A percentile compares a stretch with the other conserved stretches of the same genome.
Conservation (phyloP, 2,888 invertebrate species). For the Steinernema scapterisci region DNA sequence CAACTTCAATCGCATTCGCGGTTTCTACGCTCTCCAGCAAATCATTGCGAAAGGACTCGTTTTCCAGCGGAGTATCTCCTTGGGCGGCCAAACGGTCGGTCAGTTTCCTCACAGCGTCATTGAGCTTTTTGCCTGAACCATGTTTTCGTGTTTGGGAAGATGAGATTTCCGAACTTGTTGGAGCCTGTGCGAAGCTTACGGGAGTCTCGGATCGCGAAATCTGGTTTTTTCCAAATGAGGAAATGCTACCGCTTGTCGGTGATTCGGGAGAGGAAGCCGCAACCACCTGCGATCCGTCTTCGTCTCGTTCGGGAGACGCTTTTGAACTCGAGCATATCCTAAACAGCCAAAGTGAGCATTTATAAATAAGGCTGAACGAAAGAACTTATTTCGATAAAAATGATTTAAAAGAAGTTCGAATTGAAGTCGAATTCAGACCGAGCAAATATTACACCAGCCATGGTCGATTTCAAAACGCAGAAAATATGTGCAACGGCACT, state of each 20-base stretch:
- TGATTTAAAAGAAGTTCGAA: too few species aligned
- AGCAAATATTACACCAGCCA: too few species aligned
- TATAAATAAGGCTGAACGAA: too few species aligned
- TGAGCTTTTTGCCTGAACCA: constrained; percentile 25
- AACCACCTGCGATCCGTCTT: constrained; percentile 16
- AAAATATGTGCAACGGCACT: too few species aligned
- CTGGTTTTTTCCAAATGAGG: constrained; percentile 25
- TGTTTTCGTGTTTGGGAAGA: constrained; percentile 30
- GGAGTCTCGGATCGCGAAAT: constrained; percentile 23
- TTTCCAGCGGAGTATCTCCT: constrained; percentile 32
- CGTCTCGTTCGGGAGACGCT: constrained; percentile 19
- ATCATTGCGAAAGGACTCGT: constrained; percentile 28
- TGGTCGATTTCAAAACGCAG: too few species aligned
- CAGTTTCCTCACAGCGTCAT: constrained; percentile 51
- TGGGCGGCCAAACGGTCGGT: constrained; percentile 47
- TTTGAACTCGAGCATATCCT: neutral
- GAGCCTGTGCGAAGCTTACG: constrained; percentile 4
- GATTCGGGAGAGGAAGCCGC: constrained; percentile 22
- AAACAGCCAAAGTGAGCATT: neutral
- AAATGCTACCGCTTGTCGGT: constrained; percentile 9
- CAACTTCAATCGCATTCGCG: constrained; percentile 15
- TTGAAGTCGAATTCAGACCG: too few species aligned
- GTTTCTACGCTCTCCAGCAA: constrained; percentile 21
- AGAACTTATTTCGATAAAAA: too few species aligned
- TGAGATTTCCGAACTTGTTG: constrained; percentile 27